Percentiles rank a stretch among this genome's conserved stretches.
phyloP scores from a whole-genome alignment of 2,888 invertebrate species.

The Tenthredo mesomela region DNA sequence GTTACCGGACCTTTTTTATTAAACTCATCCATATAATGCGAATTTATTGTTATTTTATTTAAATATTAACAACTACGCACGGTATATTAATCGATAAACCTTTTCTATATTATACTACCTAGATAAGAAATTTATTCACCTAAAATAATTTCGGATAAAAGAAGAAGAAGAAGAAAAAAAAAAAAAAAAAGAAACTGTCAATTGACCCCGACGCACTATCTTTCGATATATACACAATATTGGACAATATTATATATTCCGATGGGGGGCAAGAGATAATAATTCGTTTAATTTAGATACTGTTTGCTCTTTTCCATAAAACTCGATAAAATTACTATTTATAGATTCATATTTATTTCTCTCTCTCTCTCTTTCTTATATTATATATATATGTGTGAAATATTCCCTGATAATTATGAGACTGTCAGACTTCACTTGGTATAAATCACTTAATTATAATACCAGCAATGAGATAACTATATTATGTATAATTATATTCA shows the following conservation, averaged over 20 bases:
- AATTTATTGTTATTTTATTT: too few relatives aligned
- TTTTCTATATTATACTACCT: too few relatives aligned
- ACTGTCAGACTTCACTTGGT: neutral
- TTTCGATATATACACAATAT: neutral
- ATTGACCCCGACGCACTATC: neutral
- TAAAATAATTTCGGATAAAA: neutral
- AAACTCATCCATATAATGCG: neutral
- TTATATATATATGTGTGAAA: too few relatives aligned
- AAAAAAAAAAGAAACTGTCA: neutral
- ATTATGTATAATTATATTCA: neutral
- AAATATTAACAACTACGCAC: too few relatives aligned
- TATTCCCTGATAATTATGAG: neutral
- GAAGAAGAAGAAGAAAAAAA: neutral
- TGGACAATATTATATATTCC: neutral
- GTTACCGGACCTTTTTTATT: conserved; percentile 40
- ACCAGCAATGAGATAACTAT: neutral
- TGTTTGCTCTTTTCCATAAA: neutral
- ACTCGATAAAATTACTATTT: neutral
- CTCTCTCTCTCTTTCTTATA: neutral
- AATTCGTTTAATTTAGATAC: neutral
- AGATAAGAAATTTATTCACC: neutral
- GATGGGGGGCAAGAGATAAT: neutral
- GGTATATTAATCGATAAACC: too few relatives aligned
- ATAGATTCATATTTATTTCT: neutral
- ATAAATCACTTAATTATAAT: conserved; percentile 3